Percentiles rank a stretch among this genome's conserved stretches.
These are phyloP conservation scores for Halichoerus grypus DNA, from an alignment of 2,113 vertebrate species.

Conservation along the genomic window DNA sequence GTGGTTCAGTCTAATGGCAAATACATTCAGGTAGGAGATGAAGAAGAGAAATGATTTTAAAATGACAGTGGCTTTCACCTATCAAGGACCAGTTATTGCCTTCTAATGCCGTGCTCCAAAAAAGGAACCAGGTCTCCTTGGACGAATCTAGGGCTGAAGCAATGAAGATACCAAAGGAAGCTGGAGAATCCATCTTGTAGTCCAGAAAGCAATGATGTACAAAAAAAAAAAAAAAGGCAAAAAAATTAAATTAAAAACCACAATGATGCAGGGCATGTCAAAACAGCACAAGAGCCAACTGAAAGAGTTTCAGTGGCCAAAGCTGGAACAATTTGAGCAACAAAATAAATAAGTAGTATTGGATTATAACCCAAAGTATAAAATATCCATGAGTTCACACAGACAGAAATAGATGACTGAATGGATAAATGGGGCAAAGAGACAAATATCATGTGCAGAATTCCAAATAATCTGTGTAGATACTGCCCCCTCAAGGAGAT, in stretches of 20 bases:
- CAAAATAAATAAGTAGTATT: neutral
- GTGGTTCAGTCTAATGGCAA: neutral
- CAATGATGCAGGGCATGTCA: neutral
- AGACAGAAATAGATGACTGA: neutral
- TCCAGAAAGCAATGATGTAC: neutral
- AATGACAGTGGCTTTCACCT: neutral
- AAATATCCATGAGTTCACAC: neutral
- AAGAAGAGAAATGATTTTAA: neutral
- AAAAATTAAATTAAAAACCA: neutral
- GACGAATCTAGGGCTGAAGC: neutral
- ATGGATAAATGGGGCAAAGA: neutral
- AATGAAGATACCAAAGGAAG: neutral
- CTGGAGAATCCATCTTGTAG: neutral
- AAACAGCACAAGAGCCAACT: neutral
- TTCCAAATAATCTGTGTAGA: slow-evolving; percentile 39
- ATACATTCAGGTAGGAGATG: neutral
- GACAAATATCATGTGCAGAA: neutral
- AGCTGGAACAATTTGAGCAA: neutral
- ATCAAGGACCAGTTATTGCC: neutral
- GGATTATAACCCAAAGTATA: neutral
- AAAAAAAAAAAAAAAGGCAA: neutral
- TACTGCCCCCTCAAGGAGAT: neutral
- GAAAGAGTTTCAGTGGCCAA: neutral
- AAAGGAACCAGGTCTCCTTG: neutral
- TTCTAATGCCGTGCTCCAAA: neutral